Evolutionary conservation across 2,113 vertebrate genomes (phyloP).

Genomic region (Mormyrus lacerda): DNA sequence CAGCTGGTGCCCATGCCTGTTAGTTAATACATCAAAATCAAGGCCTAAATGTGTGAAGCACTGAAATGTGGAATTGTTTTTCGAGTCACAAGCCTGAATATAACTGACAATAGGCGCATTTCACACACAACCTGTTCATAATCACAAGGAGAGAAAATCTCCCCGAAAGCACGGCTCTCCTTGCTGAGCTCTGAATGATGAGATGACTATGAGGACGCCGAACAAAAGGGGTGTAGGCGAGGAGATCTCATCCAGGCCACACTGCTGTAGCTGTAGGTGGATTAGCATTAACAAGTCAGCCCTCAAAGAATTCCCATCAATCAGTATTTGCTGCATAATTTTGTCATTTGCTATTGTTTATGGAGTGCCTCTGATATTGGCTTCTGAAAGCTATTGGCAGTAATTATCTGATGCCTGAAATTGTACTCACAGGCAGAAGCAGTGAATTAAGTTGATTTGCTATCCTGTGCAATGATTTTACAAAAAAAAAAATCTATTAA

Average conservation of each 20-base stretch:
- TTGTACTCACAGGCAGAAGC: slow-evolving; percentile 7
- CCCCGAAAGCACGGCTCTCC: background rate
- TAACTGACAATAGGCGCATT: background rate
- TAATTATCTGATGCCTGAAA: slow-evolving; percentile 19
- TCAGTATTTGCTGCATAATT: slow-evolving; percentile 7
- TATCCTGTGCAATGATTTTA: background rate
- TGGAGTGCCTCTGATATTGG: slow-evolving; percentile 12
- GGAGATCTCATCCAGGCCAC: slow-evolving; percentile 2
- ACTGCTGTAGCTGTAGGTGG: background rate
- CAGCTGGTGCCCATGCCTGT: background rate
- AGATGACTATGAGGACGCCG: background rate
- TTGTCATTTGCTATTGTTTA: slow-evolving; percentile 13
- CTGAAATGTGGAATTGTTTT: background rate
- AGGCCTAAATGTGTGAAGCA: background rate
- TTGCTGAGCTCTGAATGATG: background rate
- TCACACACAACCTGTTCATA: background rate
- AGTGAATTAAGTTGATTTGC: slow-evolving; percentile 20
- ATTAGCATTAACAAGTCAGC: slow-evolving; percentile 14
- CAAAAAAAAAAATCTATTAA: background rate
- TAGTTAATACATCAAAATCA: background rate
- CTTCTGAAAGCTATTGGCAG: slow-evolving; percentile 20
- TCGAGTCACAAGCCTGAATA: background rate
- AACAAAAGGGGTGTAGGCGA: slow-evolving; percentile 1
- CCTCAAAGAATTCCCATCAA: slow-evolving; percentile 15
- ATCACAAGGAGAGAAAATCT: background rate